These are phyloP conservation scores for Peribatodes rhomboidaria DNA, from an alignment of 2,888 invertebrate species.

Conservation along the genomic window DNA sequence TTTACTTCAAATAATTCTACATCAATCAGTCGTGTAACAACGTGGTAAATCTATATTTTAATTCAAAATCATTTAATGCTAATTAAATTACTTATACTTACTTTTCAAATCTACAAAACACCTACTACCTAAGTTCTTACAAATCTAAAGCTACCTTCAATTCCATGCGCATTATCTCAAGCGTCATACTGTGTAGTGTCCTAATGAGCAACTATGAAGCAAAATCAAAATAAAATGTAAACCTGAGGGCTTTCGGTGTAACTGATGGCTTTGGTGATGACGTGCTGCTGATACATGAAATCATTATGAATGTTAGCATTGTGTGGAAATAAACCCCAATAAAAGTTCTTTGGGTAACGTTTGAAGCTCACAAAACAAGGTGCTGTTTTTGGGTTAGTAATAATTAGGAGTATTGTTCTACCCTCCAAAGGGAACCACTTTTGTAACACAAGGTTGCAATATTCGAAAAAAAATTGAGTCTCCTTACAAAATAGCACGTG, in stretches of 20 bases:
- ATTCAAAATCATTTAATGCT: background rate
- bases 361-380: conserved; percentile 23
- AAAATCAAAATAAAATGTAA: conserved; percentile 65
- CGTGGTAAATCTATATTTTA: background rate
- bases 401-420: too few species aligned
- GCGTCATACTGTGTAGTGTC: conserved; percentile 24
- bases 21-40: background rate
- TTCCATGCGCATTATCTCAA: conserved; percentile 36
- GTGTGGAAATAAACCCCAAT: conserved; percentile 34
- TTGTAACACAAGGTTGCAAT: too few species aligned
- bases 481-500: too few species aligned
- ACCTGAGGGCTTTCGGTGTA: conserved; percentile 86
- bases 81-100: background rate
- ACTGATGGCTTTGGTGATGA: conserved; percentile 85
- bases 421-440: too few species aligned
- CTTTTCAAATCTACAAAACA: conserved; percentile 2
- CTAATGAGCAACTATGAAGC: conserved; percentile 31
- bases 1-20: background rate
- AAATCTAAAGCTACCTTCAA: background rate
- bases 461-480: too few species aligned
- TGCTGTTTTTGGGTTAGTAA: too few species aligned
- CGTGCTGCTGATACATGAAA: conserved; percentile 84
- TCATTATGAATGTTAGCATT: conserved; percentile 71
- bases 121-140: background rate
- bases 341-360: conserved; percentile 7